These are phyloP conservation scores for Bujurquina vittata DNA, from an alignment of 2,113 vertebrate species.

Conservation along the genomic window DNA sequence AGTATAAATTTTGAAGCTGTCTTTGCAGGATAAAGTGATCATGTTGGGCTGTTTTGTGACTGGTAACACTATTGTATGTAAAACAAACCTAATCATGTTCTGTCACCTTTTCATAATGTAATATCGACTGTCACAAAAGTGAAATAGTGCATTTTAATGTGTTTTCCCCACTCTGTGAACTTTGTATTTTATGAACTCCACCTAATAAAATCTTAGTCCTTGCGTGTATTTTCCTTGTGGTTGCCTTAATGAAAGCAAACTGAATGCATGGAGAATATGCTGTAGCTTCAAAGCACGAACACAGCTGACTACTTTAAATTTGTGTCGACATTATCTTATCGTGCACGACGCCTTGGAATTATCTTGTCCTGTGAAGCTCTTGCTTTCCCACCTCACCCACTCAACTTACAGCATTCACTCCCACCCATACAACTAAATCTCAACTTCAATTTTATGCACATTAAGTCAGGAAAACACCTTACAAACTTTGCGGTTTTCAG, in stretches of 20 bases:
- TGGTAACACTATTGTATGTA: background rate
- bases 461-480: constrained; percentile 30
- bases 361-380: constrained; percentile 31
- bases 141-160: background rate
- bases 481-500: constrained; percentile 34
- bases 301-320: constrained; percentile 5
- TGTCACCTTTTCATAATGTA: background rate
- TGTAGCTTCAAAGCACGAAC: background rate
- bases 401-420: constrained; percentile 20
- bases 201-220: constrained; percentile 21
- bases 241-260: background rate
- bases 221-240: constrained; percentile 1
- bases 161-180: background rate
- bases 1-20: background rate
- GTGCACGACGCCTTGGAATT: constrained; percentile 6
- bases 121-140: background rate
- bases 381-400: constrained; percentile 53
- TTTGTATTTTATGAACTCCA: constrained; percentile 19
- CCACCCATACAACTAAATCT: constrained; percentile 24
- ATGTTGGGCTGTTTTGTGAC: background rate
- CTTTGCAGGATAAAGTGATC: background rate
- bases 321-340: constrained; percentile 19
- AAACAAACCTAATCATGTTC: background rate
- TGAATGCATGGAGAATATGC: background rate
- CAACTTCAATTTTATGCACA: constrained; percentile 35